Conservation (phyloP, 2,797 vertebrate genomes). For the Enteromius radiatus region DNA sequence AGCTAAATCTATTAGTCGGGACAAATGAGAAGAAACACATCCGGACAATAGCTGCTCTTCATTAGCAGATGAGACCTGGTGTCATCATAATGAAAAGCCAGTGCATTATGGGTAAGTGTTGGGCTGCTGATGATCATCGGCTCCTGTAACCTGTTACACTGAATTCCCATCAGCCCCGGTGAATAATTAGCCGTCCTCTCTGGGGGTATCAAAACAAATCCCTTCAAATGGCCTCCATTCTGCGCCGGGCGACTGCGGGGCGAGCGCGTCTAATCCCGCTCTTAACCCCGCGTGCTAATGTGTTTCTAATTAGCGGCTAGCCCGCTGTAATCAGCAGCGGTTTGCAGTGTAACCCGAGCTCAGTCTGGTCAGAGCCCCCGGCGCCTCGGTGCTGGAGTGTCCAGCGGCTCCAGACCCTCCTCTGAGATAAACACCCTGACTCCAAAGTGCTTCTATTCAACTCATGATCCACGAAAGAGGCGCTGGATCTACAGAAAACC, state of each 20-base stretch:
- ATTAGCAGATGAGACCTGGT: conserved; percentile 63
- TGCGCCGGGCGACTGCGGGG: conserved; percentile 67
- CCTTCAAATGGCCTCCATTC: conserved; percentile 73
- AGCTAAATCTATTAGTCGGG: conserved; percentile 49
- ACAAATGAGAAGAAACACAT: conserved; percentile 52
- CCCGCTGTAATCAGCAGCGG: conserved; percentile 84
- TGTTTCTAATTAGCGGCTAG: conserved; percentile 85
- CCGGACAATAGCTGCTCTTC: conserved; percentile 62
- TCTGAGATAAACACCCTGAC: conserved; percentile 54
- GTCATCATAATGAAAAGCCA: not conserved
- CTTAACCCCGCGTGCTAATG: conserved; percentile 78
- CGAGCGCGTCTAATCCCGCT: conserved; percentile 65
- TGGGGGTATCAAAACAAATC: conserved; percentile 72
- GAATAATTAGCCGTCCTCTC: conserved; percentile 77
- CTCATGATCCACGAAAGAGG: not conserved
- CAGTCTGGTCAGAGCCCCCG: conserved; percentile 68
- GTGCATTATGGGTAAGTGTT: conserved; percentile 44
- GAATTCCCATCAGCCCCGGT: conserved; percentile 74
- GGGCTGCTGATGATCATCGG: conserved; percentile 56
- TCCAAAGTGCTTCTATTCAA: not conserved
- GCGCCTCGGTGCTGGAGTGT: conserved; percentile 71
- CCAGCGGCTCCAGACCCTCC: conserved; percentile 61
- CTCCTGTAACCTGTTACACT: conserved; percentile 81
- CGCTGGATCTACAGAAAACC: not conserved
- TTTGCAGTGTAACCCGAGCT: conserved; percentile 82